Conservation (phyloP, 64 coral and sea anemone species). For the Porites australiensis region DNA sequence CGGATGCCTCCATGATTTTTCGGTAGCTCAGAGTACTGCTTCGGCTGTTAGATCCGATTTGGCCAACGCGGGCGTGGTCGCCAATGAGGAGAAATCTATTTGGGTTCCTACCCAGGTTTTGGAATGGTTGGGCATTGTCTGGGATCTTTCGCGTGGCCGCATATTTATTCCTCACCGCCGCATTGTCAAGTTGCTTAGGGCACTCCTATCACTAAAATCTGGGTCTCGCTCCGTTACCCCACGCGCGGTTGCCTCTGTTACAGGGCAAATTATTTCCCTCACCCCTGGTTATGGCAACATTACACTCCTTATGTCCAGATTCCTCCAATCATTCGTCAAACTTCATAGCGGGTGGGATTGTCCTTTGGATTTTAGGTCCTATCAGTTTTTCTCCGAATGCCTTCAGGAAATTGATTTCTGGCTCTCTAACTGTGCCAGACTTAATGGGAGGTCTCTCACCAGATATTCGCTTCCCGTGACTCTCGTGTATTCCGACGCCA, state of each 20-base stretch:
- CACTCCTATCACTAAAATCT: constrained; percentile 30
- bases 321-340: constrained; percentile 29
- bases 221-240: constrained; percentile 5
- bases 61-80: not conserved
- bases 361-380: constrained; percentile 18
- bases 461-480: not conserved
- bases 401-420: no score
- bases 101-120: constrained; percentile 24
- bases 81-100: constrained; percentile 49
- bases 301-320: constrained; percentile 64
- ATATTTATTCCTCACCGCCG: constrained; percentile 29
- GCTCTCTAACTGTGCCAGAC: no score
- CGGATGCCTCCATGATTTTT: not conserved
- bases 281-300: constrained; percentile 40
- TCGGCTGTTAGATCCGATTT: constrained; percentile 12
- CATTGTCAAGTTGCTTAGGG: not conserved
- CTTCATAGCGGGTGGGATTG: constrained; percentile 22
- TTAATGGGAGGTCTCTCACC: not conserved
- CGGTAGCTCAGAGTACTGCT: not conserved
- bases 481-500: constrained; percentile 53
- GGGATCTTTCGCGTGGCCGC: not conserved
- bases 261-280: constrained; percentile 48
- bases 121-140: constrained; percentile 30
- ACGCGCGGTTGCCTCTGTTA: constrained; percentile 30
- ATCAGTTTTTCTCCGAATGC: constrained; percentile 19